These are phyloP conservation scores for Ranitomeya variabilis DNA, from an alignment of 2,113 vertebrate species.

Conservation along the genomic window DNA sequence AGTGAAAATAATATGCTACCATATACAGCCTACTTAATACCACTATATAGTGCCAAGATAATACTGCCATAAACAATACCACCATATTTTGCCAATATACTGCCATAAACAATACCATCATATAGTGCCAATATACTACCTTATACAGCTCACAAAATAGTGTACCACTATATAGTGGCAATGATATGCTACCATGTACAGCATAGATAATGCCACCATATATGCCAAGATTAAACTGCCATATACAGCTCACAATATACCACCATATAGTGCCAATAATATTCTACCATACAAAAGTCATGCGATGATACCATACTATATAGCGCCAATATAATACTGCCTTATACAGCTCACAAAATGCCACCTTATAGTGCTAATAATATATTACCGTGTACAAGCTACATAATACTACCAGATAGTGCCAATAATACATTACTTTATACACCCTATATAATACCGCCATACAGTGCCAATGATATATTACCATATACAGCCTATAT, in stretches of 20 bases:
- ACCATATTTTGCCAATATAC: neutral
- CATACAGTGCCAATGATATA: no score
- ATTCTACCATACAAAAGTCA: neutral
- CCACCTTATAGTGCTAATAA: no score
- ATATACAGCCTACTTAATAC: neutral
- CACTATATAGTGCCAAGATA: neutral
- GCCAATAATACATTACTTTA: no score
- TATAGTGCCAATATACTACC: neutral
- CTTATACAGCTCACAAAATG: no score
- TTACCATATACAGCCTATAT: no score
- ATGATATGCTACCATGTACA: neutral
- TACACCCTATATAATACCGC: no score
- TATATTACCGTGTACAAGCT: neutral
- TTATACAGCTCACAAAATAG: neutral
- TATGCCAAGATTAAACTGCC: neutral
- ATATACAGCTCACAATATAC: neutral
- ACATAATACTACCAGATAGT: neutral
- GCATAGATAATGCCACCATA: neutral
- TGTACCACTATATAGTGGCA: neutral
- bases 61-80: neutral
- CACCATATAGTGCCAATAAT: neutral
- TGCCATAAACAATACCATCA: neutral
- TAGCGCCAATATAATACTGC: no score
- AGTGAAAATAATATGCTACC: neutral
- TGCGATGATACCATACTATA: no score